These are phyloP conservation scores for Gryllus longicercus DNA, from an alignment of 2,888 invertebrate genomes.

Conservation along the genomic window DNA sequence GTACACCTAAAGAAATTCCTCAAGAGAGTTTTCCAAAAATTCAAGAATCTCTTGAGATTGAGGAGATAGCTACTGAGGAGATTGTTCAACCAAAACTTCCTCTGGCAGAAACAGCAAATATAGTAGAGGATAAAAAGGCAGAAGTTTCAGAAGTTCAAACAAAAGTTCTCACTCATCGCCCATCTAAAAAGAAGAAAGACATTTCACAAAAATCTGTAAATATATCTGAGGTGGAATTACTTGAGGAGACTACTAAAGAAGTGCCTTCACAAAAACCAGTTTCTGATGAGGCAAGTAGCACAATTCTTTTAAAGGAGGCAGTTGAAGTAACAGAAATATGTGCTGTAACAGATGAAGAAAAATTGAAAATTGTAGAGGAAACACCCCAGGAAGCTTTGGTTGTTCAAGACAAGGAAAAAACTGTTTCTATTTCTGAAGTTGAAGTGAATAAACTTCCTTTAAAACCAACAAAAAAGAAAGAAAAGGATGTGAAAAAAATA, in stretches of 20 bases:
- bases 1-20: too few relatives aligned
- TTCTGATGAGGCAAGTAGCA: too few relatives aligned
- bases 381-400: not conserved
- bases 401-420: not conserved
- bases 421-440: not conserved
- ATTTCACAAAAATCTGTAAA: too few relatives aligned
- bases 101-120: constrained; percentile 21
- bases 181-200: too few relatives aligned
- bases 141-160: constrained; percentile 27
- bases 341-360: not conserved
- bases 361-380: too few relatives aligned
- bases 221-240: too few relatives aligned
- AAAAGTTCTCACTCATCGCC: too few relatives aligned
- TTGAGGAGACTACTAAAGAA: too few relatives aligned
- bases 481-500: not conserved
- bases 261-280: too few relatives aligned
- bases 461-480: constrained; percentile 17
- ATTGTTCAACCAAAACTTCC: not conserved
- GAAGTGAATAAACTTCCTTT: not conserved
- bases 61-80: constrained; percentile 20
- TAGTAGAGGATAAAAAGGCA: constrained; percentile 21
- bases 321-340: not conserved
- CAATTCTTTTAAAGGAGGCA: not conserved
- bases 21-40: not conserved
- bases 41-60: constrained; percentile 17